Evolutionary conservation across 2,113 vertebrate species (phyloP), one percentile per base, ranked within the genome.

Genomic region (Campylomormyrus numenius): DNA sequence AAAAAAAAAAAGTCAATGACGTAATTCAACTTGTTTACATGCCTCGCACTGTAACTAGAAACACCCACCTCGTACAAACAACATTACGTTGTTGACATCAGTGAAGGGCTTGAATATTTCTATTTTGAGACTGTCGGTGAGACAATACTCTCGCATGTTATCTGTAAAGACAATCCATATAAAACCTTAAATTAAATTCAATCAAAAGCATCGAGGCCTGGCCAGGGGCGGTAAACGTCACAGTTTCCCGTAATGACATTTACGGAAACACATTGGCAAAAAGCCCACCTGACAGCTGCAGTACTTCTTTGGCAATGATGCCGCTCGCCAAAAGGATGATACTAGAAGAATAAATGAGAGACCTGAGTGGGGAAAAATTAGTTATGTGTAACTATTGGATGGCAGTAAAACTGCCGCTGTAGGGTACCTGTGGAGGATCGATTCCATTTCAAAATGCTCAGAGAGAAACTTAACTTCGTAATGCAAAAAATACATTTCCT

Each of bases 1-100:
- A 1, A 35, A 27, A n/a, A 13, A 11, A 39, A 31, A 0, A n/a
- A 5, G 3, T n/a, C 46, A 42, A 89, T 31, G 48, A 50, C 56
- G 48, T 13, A 46, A 8, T 49, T 35, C 66, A 66, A 19, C 42
- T n/a, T n/a, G 19, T 24, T 48, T 46, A 45, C 21, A 48, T 3
- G 49, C 2, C 17, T 3, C 17, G 13, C 50, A 39, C 3, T 19
- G 5, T 35, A 31, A 46, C 21, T 48, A 45, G 5, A 24, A 48
- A 80, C 35, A n/a, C 90, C 31, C 35, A 88, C 90, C 90, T 88
- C 56, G 66, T 19, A 88, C 85, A 31, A 80, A 88, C 3, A 90
- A 1, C 31, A 48, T 88, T 24, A 90, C 46, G 6, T 87, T 88
- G 85, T 90, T 35, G 13, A 35, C 58, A 8, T 90, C 85, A 3